Conservation (phyloP, 2,888 invertebrate species). For the Autographa pulchrina region DNA sequence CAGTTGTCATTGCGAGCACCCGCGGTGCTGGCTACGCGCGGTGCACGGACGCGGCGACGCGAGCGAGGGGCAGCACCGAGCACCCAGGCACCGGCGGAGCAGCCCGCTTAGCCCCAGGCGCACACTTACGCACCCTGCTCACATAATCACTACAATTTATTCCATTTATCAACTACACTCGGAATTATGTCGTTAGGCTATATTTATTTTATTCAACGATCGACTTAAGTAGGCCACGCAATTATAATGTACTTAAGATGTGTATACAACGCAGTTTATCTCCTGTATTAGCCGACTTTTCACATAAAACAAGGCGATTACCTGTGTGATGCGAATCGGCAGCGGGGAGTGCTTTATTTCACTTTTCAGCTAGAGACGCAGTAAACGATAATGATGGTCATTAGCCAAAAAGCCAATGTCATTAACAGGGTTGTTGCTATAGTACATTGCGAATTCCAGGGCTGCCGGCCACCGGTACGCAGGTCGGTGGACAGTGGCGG, state of each 20-base stretch:
- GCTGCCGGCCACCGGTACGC: constrained; percentile 17
- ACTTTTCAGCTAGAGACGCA: constrained; percentile 61
- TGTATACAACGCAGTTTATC: constrained; percentile 64
- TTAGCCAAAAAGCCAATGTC: constrained; percentile 70
- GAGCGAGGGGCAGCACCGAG: constrained; percentile 5
- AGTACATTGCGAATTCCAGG: constrained; percentile 54
- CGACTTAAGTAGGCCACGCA: constrained; percentile 67
- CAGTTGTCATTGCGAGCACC: constrained; percentile 53
- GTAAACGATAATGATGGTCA: constrained; percentile 60
- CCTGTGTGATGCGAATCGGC: constrained; percentile 60
- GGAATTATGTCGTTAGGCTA: constrained; percentile 75
- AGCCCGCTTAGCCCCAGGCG: constrained; percentile 47
- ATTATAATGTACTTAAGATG: constrained; percentile 79
- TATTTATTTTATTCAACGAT: constrained; percentile 76
- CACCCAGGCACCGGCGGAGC: constrained; percentile 11
- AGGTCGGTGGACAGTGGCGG: constrained; percentile 13
- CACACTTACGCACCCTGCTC: constrained; percentile 60
- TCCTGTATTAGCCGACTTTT: constrained; percentile 66
- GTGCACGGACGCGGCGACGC: background rate
- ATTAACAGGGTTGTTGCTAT: constrained; percentile 68
- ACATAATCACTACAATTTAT: constrained; percentile 74
- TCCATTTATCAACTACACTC: constrained; percentile 67
- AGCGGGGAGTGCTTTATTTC: constrained; percentile 64
- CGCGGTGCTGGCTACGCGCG: constrained; percentile 25
- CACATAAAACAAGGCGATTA: constrained; percentile 67